Evolutionary conservation across 2,113 vertebrate species (phyloP).

Genomic region (Salvator merianae): DNA sequence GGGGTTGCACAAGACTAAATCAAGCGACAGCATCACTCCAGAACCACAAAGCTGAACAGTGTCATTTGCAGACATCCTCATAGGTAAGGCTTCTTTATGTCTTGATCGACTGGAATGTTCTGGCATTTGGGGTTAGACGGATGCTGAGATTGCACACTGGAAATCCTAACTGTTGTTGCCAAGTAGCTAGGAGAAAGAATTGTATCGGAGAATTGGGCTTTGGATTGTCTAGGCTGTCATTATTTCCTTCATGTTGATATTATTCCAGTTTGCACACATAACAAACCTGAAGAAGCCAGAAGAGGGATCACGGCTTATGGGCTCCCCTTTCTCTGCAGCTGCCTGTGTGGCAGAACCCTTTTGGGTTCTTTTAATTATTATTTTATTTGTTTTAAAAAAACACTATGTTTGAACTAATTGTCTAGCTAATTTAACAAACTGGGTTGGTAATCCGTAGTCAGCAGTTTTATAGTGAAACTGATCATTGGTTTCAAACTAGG

Average conservation of each 20-base stretch:
- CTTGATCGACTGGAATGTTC: neutral
- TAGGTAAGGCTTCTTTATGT: neutral
- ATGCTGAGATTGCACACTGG: neutral
- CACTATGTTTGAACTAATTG: too few relatives aligned
- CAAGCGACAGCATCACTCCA: neutral
- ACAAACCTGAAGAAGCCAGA: too few relatives aligned
- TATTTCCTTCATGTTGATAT: neutral
- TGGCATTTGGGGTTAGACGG: constrained; percentile 26
- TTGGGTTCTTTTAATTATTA: too few relatives aligned
- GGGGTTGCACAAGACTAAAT: neutral
- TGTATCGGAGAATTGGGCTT: neutral
- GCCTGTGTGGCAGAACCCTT: too few relatives aligned
- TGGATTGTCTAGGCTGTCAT: neutral
- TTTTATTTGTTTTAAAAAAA: too few relatives aligned
- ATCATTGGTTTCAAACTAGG: too few relatives aligned
- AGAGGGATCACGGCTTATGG: too few relatives aligned
- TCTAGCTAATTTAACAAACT: too few relatives aligned
- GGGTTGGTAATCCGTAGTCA: too few relatives aligned
- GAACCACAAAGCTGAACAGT: neutral
- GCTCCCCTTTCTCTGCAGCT: too few relatives aligned
- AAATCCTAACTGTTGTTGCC: constrained; percentile 17
- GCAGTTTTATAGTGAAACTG: too few relatives aligned
- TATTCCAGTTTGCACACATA: neutral
- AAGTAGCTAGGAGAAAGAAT: constrained; percentile 28
- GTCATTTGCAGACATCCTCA: neutral